A percentile compares a stretch with the other conserved stretches of the same genome.
These are phyloP conservation scores for Hirundo rustica DNA, from an alignment of 2,797 vertebrate genomes.

Conservation along the genomic window DNA sequence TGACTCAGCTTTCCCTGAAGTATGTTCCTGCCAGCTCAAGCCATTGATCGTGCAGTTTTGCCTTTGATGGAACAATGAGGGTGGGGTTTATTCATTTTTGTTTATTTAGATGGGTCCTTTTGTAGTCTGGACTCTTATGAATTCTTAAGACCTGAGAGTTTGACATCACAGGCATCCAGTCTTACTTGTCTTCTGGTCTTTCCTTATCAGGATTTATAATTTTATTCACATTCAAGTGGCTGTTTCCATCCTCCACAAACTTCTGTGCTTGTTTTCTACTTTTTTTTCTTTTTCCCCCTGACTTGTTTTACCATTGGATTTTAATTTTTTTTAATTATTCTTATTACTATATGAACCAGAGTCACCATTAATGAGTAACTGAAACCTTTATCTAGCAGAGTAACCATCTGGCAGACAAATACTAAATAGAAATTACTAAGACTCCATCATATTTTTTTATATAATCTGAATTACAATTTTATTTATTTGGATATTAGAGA, in stretches of 20 bases:
- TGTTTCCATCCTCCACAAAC: not conserved
- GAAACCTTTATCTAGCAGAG: not conserved
- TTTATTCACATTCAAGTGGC: not conserved
- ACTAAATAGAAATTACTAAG: not conserved
- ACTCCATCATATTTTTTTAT: not conserved
- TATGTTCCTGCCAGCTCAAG: not conserved
- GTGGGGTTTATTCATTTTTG: not conserved
- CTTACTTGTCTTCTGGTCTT: not conserved
- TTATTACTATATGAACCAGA: not conserved
- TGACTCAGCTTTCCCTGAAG: slow-evolving; percentile 58
- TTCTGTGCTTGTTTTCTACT: not conserved
- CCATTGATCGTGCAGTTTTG: not conserved
- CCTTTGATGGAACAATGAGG: slow-evolving; percentile 38
- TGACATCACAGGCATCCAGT: not conserved
- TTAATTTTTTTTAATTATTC: not conserved
- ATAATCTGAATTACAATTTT: not conserved
- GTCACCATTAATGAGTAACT: not conserved
- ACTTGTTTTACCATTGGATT: not conserved
- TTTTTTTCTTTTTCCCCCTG: not conserved
- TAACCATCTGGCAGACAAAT: not conserved
- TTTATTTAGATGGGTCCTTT: slow-evolving; percentile 27
- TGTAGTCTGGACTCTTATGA: not conserved
- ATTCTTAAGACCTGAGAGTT: not conserved
- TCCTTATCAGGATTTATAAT: not conserved
- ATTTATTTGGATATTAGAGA: not conserved